These are phyloP conservation scores for Drosophila anomalipes DNA, from an alignment of 2,888 invertebrate genomes.

Conservation along the genomic window DNA sequence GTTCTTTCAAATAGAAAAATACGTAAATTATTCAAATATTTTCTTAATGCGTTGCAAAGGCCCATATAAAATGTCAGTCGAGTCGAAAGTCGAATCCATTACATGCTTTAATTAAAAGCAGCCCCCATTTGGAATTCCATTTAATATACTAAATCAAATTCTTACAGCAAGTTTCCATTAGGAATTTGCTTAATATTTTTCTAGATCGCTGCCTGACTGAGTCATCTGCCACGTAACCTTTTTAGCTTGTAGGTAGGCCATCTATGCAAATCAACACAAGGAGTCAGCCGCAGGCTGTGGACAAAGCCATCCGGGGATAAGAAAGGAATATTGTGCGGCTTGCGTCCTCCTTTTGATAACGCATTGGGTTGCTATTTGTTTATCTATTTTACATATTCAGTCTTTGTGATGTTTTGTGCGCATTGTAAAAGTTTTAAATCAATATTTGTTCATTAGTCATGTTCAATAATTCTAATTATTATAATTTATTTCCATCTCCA, in stretches of 20 bases:
- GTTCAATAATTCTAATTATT: slow-evolving; percentile 73
- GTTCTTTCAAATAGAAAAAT: slow-evolving; percentile 68
- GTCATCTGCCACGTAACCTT: slow-evolving; percentile 11
- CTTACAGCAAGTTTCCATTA: background rate
- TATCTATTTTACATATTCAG: slow-evolving; percentile 64
- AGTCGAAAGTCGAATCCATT: slow-evolving; percentile 12
- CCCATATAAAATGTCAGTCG: slow-evolving; percentile 18
- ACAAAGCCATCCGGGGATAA: slow-evolving; percentile 6
- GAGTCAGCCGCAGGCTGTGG: slow-evolving; percentile 45
- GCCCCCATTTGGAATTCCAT: background rate
- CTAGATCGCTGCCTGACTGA: background rate
- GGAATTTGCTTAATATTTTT: background rate
- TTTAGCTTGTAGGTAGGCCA: slow-evolving; percentile 18
- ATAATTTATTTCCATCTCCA: slow-evolving; percentile 34
- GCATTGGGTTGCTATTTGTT: slow-evolving; percentile 42
- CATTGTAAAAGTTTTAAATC: slow-evolving; percentile 59
- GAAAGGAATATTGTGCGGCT: background rate
- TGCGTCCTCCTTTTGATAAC: slow-evolving; percentile 18
- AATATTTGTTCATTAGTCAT: slow-evolving; percentile 81
- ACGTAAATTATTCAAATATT: slow-evolving; percentile 69
- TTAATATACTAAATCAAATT: slow-evolving; percentile 2
- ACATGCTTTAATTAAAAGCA: slow-evolving; percentile 8
- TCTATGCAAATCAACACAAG: slow-evolving; percentile 38
- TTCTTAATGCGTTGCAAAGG: slow-evolving; percentile 32
- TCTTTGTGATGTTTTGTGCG: slow-evolving; percentile 49